phyloP scores from a whole-genome alignment of 2,797 vertebrate genomes.

The Zalophus californianus region DNA sequence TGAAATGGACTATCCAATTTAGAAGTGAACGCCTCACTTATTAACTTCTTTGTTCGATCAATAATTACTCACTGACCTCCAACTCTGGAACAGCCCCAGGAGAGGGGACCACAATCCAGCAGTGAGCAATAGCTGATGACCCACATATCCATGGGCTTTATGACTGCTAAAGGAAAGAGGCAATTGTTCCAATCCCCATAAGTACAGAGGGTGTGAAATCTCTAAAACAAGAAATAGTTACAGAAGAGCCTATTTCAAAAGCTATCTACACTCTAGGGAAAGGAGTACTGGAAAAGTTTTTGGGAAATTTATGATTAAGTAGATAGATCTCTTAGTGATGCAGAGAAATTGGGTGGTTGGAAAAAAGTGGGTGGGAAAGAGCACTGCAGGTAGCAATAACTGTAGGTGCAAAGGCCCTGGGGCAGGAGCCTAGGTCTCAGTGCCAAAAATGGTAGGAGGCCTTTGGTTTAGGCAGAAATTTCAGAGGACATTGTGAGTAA shows the following conservation, averaged over 20 bases:
- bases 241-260: neutral
- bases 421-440: neutral
- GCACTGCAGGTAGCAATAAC: neutral
- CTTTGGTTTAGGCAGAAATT: neutral
- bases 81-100: neutral
- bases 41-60: neutral
- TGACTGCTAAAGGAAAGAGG: neutral
- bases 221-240: neutral
- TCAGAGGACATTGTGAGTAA: neutral
- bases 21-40: neutral
- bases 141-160: rapidly evolving
- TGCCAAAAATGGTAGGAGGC: too few relatives aligned
- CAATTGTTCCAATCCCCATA: too few relatives aligned
- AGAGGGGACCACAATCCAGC: rapidly evolving
- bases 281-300: neutral
- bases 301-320: neutral
- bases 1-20: neutral
- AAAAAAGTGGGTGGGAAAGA: neutral
- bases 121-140: neutral
- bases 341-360: neutral
- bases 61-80: neutral
- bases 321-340: neutral
- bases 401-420: neutral
- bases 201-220: neutral
- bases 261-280: neutral